phyloP scores from a whole-genome alignment of 2,888 invertebrate species.

The Habrosyne pyritoides region DNA sequence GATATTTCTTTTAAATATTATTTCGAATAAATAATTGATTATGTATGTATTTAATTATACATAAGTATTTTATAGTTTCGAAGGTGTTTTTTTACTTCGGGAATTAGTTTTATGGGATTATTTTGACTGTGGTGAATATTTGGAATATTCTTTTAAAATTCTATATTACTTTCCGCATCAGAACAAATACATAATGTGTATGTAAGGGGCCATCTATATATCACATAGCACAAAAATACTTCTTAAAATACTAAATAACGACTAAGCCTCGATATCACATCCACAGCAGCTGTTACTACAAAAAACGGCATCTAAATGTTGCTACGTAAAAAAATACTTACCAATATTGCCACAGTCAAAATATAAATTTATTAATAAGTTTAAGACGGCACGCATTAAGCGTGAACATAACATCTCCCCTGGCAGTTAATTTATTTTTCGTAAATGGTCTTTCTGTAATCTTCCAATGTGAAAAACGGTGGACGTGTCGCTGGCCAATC shows the following conservation, averaged over 20 bases:
- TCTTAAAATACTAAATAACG: no score
- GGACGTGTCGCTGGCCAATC: background rate
- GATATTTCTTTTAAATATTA: constrained; percentile 37
- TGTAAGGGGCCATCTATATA: background rate
- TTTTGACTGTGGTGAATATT: constrained; percentile 28
- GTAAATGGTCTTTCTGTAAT: background rate
- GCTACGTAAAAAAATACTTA: background rate
- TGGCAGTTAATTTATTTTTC: constrained; percentile 3
- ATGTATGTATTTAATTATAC: constrained; percentile 48
- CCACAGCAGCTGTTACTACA: background rate
- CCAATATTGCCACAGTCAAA: constrained; percentile 4
- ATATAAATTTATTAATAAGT: constrained; percentile 10
- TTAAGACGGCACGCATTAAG: constrained; percentile 6
- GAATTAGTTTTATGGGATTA: constrained; percentile 16
- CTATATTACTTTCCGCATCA: background rate
- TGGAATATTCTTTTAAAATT: background rate
- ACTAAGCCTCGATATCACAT: no score
- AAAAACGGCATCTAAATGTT: background rate
- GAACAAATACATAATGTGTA: background rate
- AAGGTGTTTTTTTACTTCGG: constrained; percentile 24
- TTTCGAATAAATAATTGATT: constrained; percentile 50
- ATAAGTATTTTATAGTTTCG: constrained; percentile 37
- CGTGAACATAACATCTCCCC: constrained; percentile 2
- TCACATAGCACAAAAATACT: background rate
- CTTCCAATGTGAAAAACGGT: constrained; percentile 11